Evolutionary conservation across 2,797 vertebrate species (phyloP).

Genomic region (Dromococcyx pavoninus): DNA sequence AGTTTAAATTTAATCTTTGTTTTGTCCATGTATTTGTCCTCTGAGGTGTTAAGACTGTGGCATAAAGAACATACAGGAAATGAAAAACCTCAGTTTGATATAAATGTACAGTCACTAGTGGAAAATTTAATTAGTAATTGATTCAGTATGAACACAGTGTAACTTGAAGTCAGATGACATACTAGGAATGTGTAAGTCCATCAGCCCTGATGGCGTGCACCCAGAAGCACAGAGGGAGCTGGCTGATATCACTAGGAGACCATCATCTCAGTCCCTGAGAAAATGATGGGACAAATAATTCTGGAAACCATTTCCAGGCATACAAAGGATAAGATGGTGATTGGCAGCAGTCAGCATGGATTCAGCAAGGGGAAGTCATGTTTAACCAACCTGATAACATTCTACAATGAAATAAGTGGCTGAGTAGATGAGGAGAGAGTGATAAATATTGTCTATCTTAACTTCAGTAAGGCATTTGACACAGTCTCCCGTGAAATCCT

Average conservation of each 20-base stretch:
- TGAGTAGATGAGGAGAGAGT: neutral
- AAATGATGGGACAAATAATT: neutral
- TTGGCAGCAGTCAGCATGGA: neutral
- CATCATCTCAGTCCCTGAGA: neutral
- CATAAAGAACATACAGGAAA: neutral
- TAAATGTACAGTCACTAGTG: neutral
- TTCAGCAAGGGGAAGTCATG: neutral
- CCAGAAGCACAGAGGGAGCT: neutral
- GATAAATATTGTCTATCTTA: neutral
- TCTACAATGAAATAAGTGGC: neutral
- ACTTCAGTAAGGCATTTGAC: neutral
- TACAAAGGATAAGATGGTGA: neutral
- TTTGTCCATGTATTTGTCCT: neutral
- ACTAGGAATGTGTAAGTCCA: accelerated
- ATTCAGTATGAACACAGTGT: neutral
- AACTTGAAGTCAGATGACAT: neutral
- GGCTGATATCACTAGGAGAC: neutral
- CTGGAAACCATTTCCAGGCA: neutral
- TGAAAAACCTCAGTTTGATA: neutral
- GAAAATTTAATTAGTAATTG: neutral
- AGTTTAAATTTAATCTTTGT: neutral
- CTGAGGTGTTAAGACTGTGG: neutral
- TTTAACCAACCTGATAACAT: neutral
- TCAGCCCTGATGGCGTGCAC: neutral
- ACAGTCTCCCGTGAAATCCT: neutral